Percentiles rank a stretch among this genome's conserved stretches.
Evolutionary conservation across 2,888 invertebrate species (phyloP).

Genomic region (Dryadula phaetusa): DNA sequence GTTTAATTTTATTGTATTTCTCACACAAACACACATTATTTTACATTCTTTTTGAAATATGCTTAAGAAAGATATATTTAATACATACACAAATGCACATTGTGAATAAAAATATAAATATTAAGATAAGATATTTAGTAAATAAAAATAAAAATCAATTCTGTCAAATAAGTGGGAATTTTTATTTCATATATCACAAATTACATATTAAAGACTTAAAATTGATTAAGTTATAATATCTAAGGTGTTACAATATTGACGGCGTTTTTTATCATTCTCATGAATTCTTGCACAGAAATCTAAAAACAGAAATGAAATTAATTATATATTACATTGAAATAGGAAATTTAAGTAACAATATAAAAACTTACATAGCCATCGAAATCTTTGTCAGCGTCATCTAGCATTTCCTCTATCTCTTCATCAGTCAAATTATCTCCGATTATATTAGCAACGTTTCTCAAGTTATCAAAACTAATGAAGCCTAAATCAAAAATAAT

Average conservation of each 20-base stretch:
- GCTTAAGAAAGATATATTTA: too few relatives aligned
- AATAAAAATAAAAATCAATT: neutral
- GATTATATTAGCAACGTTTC: slow-evolving; percentile 65
- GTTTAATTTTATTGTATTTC: too few relatives aligned
- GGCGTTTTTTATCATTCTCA: slow-evolving; percentile 74
- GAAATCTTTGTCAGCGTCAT: slow-evolving; percentile 76
- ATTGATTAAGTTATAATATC: slow-evolving; percentile 25
- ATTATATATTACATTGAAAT: neutral
- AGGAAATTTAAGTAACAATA: neutral
- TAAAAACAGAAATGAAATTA: slow-evolving; percentile 50
- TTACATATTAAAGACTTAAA: too few relatives aligned
- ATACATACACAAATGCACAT: too few relatives aligned
- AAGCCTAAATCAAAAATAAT: slow-evolving; percentile 56
- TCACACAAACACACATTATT: too few relatives aligned
- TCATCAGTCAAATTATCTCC: slow-evolving; percentile 70
- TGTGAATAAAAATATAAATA: too few relatives aligned
- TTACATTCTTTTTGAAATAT: too few relatives aligned
- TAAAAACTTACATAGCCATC: slow-evolving; percentile 66
- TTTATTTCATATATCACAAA: too few relatives aligned
- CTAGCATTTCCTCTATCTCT: slow-evolving; percentile 80
- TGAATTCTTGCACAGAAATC: slow-evolving; percentile 73
- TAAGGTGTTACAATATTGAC: slow-evolving; percentile 73
- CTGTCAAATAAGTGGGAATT: neutral
- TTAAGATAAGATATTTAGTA: too few relatives aligned
- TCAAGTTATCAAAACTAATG: slow-evolving; percentile 73